Conservation (phyloP, 2,113 vertebrate species). For the Burhinus bistriatus region DNA sequence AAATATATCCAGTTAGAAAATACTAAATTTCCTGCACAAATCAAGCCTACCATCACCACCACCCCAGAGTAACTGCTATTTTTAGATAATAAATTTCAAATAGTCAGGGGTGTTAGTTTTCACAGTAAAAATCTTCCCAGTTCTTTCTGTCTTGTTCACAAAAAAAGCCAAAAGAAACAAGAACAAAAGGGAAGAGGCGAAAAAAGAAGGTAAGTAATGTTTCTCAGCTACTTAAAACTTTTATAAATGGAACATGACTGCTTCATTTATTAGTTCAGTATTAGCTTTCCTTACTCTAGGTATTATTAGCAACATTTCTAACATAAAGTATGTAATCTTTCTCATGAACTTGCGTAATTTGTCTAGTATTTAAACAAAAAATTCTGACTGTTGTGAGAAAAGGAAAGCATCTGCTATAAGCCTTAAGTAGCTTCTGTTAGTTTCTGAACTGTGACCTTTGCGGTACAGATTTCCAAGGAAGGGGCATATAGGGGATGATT, state of each 20-base stretch:
- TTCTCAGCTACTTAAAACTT: background rate
- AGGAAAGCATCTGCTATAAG: background rate
- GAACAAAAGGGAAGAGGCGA: background rate
- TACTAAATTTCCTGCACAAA: background rate
- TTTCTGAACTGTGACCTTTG: background rate
- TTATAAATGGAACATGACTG: background rate
- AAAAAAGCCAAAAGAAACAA: background rate
- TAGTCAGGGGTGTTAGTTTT: background rate
- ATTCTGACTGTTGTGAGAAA: background rate
- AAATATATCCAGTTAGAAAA: background rate
- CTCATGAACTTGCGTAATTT: background rate
- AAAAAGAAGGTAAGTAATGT: background rate
- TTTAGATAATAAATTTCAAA: background rate
- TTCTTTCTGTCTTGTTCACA: background rate
- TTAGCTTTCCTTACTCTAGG: background rate
- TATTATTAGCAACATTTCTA: background rate
- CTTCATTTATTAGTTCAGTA: background rate
- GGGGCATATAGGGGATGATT: background rate
- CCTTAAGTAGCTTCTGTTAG: background rate
- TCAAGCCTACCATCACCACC: background rate
- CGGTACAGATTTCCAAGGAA: background rate
- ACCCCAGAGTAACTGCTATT: background rate
- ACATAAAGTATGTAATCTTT: background rate
- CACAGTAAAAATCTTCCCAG: background rate
- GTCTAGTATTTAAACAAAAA: background rate